Percentiles rank a stretch among this genome's conserved stretches.
These are phyloP conservation scores for Cynopterus sphinx DNA, from an alignment of 2,797 vertebrate genomes.

Conservation along the genomic window DNA sequence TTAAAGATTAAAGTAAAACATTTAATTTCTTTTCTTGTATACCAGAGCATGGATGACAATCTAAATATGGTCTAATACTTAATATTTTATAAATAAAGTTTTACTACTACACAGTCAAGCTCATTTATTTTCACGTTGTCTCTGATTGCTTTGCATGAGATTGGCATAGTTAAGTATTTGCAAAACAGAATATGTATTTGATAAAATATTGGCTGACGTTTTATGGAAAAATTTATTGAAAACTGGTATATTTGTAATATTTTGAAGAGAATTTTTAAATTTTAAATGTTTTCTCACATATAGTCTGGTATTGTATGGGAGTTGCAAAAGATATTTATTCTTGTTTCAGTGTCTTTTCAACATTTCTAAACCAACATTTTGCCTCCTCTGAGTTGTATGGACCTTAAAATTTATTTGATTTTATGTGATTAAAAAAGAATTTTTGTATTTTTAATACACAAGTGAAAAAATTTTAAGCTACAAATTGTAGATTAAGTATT, in stretches of 20 bases:
- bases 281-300: background rate
- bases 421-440: background rate
- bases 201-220: background rate
- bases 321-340: background rate
- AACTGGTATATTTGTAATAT: background rate
- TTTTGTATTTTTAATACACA: background rate
- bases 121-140: background rate
- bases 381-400: fast-evolving
- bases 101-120: background rate
- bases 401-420: background rate
- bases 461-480: background rate
- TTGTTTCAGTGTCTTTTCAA: background rate
- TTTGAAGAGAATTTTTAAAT: background rate
- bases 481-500: background rate
- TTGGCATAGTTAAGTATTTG: background rate
- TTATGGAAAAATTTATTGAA: background rate
- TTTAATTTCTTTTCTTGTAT: background rate
- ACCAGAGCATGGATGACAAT: background rate
- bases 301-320: background rate
- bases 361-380: background rate
- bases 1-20: background rate
- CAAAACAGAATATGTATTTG: background rate
- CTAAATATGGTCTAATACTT: background rate
- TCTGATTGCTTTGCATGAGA: background rate
- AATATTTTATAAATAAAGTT: background rate